Conservation (phyloP, 1,140 invertebrate species). For the Pemphigus obesinymphae region DNA sequence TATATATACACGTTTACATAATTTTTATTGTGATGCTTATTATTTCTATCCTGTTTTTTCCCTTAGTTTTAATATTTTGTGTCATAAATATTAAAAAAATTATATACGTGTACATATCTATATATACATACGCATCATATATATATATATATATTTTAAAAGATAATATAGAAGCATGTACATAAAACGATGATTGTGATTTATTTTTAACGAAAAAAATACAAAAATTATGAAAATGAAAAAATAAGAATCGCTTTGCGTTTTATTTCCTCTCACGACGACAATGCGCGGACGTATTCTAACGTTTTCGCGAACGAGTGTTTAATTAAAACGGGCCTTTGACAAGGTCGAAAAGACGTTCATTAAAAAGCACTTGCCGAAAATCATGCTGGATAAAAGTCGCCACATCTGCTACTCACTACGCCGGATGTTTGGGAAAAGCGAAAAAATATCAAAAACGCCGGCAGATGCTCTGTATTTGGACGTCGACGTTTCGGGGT, state of each 20-base stretch:
- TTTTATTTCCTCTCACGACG: not conserved
- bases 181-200: constrained; percentile 14
- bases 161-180: not conserved
- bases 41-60: not conserved
- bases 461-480: too few relatives aligned
- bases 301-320: not conserved
- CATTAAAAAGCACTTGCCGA: constrained; percentile 23
- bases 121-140: not conserved
- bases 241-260: not conserved
- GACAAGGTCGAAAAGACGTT: not conserved
- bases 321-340: constrained; percentile 30
- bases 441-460: too few relatives aligned
- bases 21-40: constrained; percentile 1
- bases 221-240: not conserved
- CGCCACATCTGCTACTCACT: not conserved
- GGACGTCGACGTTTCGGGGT: too few relatives aligned
- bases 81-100: not conserved
- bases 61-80: not conserved
- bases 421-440: constrained; percentile 8
- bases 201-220: constrained; percentile 33
- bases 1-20: not conserved
- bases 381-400: not conserved
- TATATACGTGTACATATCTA: not conserved
- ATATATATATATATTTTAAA: not conserved
- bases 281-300: not conserved